phyloP scores from a whole-genome alignment of 2,113 vertebrate species.

The Haliaeetus leucogaster region DNA sequence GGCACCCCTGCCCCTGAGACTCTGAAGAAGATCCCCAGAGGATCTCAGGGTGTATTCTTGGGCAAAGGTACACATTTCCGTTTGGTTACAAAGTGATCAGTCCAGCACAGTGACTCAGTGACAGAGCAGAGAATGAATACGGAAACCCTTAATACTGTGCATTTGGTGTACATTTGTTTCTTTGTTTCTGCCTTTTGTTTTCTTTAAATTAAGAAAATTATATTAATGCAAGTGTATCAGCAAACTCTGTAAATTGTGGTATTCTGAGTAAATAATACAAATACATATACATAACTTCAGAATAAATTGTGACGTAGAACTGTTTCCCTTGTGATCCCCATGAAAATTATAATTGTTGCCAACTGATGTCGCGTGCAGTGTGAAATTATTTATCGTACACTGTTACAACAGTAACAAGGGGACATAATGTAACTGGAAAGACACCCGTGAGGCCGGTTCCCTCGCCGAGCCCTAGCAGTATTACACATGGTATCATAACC shows the following conservation, averaged over 20 bases:
- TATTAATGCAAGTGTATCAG: neutral
- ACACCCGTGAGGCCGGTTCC: neutral
- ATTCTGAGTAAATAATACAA: neutral
- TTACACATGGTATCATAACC: neutral
- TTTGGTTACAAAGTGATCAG: neutral
- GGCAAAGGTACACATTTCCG: accelerated
- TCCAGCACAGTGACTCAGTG: neutral
- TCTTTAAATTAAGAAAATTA: neutral
- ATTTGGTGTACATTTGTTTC: neutral
- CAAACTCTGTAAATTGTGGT: neutral
- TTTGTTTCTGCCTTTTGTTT: neutral
- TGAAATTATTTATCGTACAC: neutral
- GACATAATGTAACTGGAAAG: neutral
- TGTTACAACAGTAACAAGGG: neutral
- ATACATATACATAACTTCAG: neutral
- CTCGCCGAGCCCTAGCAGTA: accelerated
- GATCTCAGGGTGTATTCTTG: neutral
- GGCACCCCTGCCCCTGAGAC: neutral
- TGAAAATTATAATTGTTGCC: neutral
- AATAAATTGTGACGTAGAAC: neutral
- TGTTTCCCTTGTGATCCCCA: neutral
- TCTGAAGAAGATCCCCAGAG: neutral
- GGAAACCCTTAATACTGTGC: neutral
- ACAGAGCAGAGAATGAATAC: neutral
- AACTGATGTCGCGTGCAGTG: accelerated